Evolutionary conservation across 1,140 invertebrate species (phyloP), one percentile per base, ranked within the genome.

Genomic region (Matsumurasca onukii): DNA sequence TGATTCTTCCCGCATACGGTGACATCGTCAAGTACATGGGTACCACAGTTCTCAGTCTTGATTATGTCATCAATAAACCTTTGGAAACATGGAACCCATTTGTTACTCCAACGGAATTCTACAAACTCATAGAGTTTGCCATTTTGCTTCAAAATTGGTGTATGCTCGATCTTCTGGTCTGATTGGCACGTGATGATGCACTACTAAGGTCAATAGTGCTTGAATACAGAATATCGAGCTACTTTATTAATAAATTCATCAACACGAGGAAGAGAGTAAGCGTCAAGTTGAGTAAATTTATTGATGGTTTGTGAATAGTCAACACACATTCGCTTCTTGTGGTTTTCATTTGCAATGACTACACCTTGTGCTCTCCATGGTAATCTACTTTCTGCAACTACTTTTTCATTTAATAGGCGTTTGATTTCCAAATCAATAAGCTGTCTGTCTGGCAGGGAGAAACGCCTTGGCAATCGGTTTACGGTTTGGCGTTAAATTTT

Each of bases 31-130:
- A 52, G 49, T 22, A 45, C 12, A 52, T n/a, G 49, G 12, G 5
- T 24, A 12, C 3, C 22, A 15, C 3, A 52, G 49, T 15, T 24
- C 22, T 52, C 12, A 24, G 20, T 15, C 13, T 52, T 12, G 5
- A 52, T 52, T n/a, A 52, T 69, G 9, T 51, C 25, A 20, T 69
- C 57, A 15, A 69, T 69, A 13, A 65, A n/a, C 3, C 68, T 5
- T 31, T 69, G 68, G 45, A 69, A 69, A 22, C 30, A 34, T 22
- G 68, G 30, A 20, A 69, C 68, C 68, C 57, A 64, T 69, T 76
- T 20, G 72, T 77, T 20, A 71, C 71, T 31, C 59, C 70, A 49
- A 76, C 13, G 71, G 68, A 25, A 69, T 66, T 30, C 57, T 65
- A 9, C 27, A 39, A 30, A 69, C 17, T 52, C 12, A 52, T 15